These are phyloP conservation scores for Dryococelus australis DNA, from an alignment of 2,888 invertebrate genomes.

Conservation along the genomic window DNA sequence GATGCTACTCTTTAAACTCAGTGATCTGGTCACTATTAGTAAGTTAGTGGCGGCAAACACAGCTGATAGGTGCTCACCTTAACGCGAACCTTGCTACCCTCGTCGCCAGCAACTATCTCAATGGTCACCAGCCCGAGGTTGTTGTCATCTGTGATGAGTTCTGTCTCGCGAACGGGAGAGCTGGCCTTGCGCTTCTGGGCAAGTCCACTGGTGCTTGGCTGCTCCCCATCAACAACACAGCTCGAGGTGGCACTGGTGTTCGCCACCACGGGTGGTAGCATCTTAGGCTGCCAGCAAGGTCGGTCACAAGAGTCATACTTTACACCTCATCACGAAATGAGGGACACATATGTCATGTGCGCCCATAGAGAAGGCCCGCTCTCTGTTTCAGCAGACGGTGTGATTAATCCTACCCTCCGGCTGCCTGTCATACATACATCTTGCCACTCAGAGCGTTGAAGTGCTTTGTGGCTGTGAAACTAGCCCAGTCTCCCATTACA, in stretches of 20 bases:
- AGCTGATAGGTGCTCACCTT: constrained; percentile 35
- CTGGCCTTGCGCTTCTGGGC: constrained; percentile 45
- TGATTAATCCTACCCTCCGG: too few relatives aligned
- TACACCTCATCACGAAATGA: too few relatives aligned
- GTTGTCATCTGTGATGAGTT: constrained; percentile 55
- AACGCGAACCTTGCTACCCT: constrained; percentile 45
- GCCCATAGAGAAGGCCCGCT: too few relatives aligned
- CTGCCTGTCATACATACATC: too few relatives aligned
- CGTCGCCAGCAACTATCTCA: constrained; percentile 57
- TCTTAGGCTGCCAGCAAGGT: background rate
- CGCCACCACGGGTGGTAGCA: background rate
- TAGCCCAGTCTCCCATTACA: too few relatives aligned
- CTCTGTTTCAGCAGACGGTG: too few relatives aligned
- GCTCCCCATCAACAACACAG: background rate
- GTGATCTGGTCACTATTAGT: background rate
- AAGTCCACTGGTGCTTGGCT: constrained; percentile 26
- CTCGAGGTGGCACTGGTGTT: background rate
- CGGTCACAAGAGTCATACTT: too few relatives aligned
- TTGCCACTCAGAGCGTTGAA: too few relatives aligned
- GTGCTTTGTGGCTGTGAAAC: too few relatives aligned
- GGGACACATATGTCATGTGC: too few relatives aligned
- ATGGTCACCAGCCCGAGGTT: constrained; percentile 57
- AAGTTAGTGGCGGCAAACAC: too few relatives aligned
- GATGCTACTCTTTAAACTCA: background rate
- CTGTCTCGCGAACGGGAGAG: constrained; percentile 50